phyloP scores from a whole-genome alignment of 1,140 invertebrate genomes.

The Popillia japonica region DNA sequence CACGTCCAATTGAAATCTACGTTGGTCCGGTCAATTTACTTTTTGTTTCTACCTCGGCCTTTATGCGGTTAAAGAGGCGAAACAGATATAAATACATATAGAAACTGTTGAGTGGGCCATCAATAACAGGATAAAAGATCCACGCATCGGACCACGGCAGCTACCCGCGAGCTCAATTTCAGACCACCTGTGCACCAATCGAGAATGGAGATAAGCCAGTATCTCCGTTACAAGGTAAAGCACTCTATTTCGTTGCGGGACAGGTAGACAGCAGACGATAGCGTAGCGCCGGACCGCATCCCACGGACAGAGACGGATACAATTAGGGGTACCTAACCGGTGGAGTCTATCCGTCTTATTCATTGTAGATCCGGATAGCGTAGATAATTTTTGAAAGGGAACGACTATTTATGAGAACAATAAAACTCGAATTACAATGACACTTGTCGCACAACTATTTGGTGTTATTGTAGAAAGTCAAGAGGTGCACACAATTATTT shows the following conservation, averaged over 20 bases:
- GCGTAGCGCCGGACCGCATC: background rate
- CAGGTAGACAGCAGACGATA: slow-evolving; percentile 16
- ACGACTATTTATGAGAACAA: slow-evolving; percentile 18
- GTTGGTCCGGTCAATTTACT: background rate
- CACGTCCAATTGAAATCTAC: slow-evolving; percentile 16
- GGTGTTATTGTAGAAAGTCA: background rate
- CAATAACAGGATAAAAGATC: slow-evolving; percentile 34
- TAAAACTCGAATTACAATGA: slow-evolving; percentile 4
- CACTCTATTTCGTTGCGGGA: slow-evolving; percentile 31
- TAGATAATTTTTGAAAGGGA: slow-evolving; percentile 27
- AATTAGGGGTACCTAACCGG: background rate
- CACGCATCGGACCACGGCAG: slow-evolving; percentile 11
- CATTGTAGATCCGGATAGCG: background rate
- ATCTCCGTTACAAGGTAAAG: slow-evolving; percentile 33
- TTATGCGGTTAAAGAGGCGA: slow-evolving; percentile 24
- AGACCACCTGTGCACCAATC: slow-evolving; percentile 20
- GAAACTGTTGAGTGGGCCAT: slow-evolving; percentile 30
- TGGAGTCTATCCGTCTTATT: background rate
- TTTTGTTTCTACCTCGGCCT: background rate
- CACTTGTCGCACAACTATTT: slow-evolving; percentile 19
- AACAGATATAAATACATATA: slow-evolving; percentile 32
- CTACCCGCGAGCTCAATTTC: slow-evolving; percentile 28
- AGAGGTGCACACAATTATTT: too few species aligned
- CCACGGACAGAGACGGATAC: background rate
- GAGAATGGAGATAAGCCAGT: background rate